These are phyloP conservation scores for Synergus itoensis DNA, from an alignment of 2,888 invertebrate species.

Conservation along the genomic window DNA sequence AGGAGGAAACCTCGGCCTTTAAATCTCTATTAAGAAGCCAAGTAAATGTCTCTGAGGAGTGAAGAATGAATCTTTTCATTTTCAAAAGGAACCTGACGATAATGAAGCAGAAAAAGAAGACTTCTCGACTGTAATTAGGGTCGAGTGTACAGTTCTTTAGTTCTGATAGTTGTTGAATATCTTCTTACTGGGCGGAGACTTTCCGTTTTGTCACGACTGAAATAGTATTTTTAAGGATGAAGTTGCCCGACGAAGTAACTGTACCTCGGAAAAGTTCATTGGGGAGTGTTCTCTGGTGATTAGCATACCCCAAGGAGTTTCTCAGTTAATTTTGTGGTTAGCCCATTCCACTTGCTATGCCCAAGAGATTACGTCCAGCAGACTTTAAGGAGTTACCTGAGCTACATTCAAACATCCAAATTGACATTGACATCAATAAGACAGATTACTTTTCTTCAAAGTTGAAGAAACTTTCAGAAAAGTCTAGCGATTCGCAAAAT, in stretches of 20 bases:
- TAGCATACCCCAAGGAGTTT: slow-evolving; percentile 30
- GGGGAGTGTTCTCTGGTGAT: neutral
- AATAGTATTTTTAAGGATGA: slow-evolving; percentile 16
- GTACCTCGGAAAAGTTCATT: neutral
- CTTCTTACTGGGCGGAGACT: slow-evolving; percentile 11
- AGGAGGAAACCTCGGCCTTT: neutral
- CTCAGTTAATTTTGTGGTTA: slow-evolving; percentile 22
- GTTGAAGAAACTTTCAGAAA: neutral
- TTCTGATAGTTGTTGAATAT: slow-evolving; percentile 17
- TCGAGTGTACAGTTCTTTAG: neutral
- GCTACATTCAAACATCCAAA: slow-evolving; percentile 19
- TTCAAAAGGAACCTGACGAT: neutral
- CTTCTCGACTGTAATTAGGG: neutral
- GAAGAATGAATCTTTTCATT: slow-evolving; percentile 3
- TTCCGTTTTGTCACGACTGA: slow-evolving; percentile 13
- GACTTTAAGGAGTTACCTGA: slow-evolving; percentile 1
- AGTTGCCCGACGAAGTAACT: neutral
- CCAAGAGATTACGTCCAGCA: slow-evolving; percentile 1
- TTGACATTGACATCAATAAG: neutral
- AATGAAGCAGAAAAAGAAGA: neutral
- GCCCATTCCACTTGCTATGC: slow-evolving; percentile 11
- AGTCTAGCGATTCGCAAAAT: neutral
- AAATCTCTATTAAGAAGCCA: neutral
- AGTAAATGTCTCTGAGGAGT: neutral
- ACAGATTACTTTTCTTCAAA: neutral